These are phyloP conservation scores for Stichopus chloronotus DNA, from an alignment of 35 echinoderm and acorn worm genomes.

Conservation along the genomic window DNA sequence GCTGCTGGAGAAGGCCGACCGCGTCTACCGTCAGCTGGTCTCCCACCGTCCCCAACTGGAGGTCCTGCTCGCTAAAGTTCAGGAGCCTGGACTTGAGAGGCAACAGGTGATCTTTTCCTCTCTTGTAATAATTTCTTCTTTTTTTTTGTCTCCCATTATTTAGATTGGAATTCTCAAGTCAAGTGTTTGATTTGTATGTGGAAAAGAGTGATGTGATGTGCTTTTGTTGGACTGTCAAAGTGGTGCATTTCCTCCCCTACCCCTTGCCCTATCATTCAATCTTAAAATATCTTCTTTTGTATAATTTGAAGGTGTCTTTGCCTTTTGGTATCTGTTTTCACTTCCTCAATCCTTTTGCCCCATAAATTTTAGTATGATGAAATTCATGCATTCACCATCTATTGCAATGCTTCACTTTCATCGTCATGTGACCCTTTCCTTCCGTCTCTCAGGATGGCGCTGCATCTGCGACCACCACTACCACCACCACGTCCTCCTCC, in stretches of 20 bases:
- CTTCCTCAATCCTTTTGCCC: background rate
- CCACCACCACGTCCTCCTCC: slow-evolving; percentile 51
- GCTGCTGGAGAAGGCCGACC: slow-evolving; percentile 93
- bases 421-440: background rate
- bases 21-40: slow-evolving; percentile 95
- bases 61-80: slow-evolving; percentile 84
- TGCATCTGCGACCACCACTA: background rate
- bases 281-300: too few relatives aligned
- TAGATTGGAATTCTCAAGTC: background rate
- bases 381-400: background rate
- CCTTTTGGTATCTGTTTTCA: background rate
- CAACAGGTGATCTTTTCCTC: slow-evolving; percentile 42
- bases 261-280: too few relatives aligned
- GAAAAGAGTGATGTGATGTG: too few relatives aligned
- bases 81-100: slow-evolving; percentile 92
- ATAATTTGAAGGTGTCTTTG: background rate
- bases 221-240: too few relatives aligned
- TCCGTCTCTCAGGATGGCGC: slow-evolving; percentile 35
- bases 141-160: background rate
- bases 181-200: background rate
- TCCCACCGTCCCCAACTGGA: slow-evolving; percentile 92
- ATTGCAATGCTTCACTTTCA: background rate
- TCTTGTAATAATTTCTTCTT: background rate
- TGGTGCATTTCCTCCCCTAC: too few relatives aligned
- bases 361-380: background rate